Evolutionary conservation across 2,888 invertebrate species (phyloP).

Genomic region (Pilophorus perplexus): DNA sequence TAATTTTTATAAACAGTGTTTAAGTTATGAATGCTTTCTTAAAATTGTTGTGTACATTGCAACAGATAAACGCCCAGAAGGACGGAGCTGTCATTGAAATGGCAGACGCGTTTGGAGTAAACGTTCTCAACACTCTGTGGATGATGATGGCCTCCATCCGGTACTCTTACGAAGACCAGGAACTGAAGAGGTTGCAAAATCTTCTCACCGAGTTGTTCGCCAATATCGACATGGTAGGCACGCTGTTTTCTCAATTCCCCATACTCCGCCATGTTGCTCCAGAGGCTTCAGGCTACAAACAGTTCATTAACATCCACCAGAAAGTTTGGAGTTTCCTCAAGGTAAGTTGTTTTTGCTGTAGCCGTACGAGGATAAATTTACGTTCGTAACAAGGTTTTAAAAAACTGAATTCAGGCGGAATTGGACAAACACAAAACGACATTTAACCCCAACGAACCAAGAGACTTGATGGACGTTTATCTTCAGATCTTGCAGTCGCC

Average conservation of each 20-base stretch:
- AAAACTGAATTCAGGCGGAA: conserved; percentile 57
- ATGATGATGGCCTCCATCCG: conserved; percentile 76
- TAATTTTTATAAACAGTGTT: neutral
- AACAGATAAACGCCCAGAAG: conserved; percentile 21
- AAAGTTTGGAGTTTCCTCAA: conserved; percentile 70
- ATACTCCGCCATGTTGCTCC: conserved; percentile 68
- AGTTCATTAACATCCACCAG: conserved; percentile 68
- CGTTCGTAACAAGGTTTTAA: neutral
- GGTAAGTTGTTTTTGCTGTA: conserved; percentile 50
- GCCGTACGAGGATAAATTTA: no score
- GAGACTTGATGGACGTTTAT: conserved; percentile 81
- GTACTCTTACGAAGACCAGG: conserved; percentile 67
- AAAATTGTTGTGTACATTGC: no score
- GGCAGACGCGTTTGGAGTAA: conserved; percentile 72
- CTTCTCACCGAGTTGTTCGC: conserved; percentile 69
- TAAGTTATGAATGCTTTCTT: neutral
- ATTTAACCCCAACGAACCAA: conserved; percentile 61
- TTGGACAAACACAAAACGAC: conserved; percentile 67
- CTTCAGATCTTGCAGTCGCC: conserved; percentile 64
- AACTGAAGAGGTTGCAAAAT: conserved; percentile 65
- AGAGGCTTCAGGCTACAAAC: conserved; percentile 70
- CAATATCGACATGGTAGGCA: conserved; percentile 77
- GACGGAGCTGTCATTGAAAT: conserved; percentile 60
- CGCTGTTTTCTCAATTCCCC: conserved; percentile 77
- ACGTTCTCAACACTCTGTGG: conserved; percentile 78